Evolutionary conservation across 2,113 vertebrate genomes (phyloP).

Genomic region (Melanostigma gelatinosum): DNA sequence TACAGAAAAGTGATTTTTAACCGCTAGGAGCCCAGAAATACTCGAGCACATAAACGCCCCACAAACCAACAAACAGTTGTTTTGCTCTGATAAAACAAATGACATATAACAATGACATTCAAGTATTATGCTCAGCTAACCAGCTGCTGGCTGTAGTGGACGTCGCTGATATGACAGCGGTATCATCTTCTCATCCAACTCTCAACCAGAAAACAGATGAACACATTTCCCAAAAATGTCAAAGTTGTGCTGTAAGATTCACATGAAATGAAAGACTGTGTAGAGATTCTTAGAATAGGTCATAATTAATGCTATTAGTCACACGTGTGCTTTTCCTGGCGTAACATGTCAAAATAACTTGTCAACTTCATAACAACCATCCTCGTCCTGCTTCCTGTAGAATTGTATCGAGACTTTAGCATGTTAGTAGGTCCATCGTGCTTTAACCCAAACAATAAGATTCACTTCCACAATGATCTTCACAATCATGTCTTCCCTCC

Average conservation of each 20-base stretch:
- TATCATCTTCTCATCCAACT: not conserved
- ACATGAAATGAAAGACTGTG: not conserved
- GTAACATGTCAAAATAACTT: not conserved
- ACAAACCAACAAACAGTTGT: not conserved
- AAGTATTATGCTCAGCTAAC: not conserved
- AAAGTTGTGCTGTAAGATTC: not conserved
- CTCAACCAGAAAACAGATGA: not conserved
- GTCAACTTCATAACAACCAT: not conserved
- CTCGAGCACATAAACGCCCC: not conserved
- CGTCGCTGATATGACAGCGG: too few species aligned
- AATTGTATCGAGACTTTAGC: not conserved
- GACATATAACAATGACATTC: not conserved
- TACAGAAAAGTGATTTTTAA: not conserved
- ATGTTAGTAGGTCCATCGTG: too few species aligned
- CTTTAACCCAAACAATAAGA: not conserved
- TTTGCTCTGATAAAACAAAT: not conserved
- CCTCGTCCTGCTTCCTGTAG: not conserved
- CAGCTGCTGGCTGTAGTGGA: not conserved
- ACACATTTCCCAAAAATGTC: not conserved
- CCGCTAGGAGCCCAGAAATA: not conserved
- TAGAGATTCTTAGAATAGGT: not conserved
- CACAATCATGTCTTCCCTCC: not conserved
- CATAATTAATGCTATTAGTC: not conserved
- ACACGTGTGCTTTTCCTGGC: not conserved
- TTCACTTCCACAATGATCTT: not conserved